A percentile compares a stretch with the other conserved stretches of the same genome.
phyloP scores from a whole-genome alignment of 2,113 vertebrate species.

The Eulemur rufifrons region DNA sequence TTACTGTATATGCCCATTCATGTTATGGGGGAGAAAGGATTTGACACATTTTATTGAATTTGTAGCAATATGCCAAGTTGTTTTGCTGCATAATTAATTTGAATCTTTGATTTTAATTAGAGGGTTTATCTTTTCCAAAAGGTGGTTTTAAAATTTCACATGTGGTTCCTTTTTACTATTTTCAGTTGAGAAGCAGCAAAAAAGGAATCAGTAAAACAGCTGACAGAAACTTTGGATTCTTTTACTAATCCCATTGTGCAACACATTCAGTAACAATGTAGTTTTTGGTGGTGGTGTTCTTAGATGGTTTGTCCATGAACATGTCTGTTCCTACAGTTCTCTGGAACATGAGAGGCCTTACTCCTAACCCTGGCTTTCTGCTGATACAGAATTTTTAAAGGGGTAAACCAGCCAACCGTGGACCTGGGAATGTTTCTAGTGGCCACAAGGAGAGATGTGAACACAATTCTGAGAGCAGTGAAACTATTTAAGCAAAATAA shows the following conservation, averaged over 20 bases:
- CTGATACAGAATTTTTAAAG: not conserved
- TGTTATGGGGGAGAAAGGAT: not conserved
- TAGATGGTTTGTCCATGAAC: not conserved
- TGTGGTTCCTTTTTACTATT: not conserved
- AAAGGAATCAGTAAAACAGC: not conserved
- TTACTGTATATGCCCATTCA: not conserved
- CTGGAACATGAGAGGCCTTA: not conserved
- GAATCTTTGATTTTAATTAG: not conserved
- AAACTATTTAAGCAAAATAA: not conserved
- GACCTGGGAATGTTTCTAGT: not conserved
- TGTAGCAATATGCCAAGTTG: not conserved
- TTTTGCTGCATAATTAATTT: not conserved
- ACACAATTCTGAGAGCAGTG: not conserved
- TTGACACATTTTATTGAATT: not conserved
- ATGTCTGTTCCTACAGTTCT: not conserved
- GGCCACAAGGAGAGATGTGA: not conserved
- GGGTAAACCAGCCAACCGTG: not conserved
- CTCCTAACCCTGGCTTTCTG: not conserved
- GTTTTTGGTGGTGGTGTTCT: not conserved
- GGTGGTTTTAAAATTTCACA: not conserved
- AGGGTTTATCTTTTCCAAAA: not conserved
- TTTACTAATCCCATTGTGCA: not conserved
- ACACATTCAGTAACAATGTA: not conserved
- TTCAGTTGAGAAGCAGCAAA: not conserved
- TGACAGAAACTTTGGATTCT: not conserved